Percentiles rank a stretch among this genome's conserved stretches.
phyloP scores from a whole-genome alignment of 35 echinoderm and acorn worm species.

The Strongylocentrotus purpuratus region DNA sequence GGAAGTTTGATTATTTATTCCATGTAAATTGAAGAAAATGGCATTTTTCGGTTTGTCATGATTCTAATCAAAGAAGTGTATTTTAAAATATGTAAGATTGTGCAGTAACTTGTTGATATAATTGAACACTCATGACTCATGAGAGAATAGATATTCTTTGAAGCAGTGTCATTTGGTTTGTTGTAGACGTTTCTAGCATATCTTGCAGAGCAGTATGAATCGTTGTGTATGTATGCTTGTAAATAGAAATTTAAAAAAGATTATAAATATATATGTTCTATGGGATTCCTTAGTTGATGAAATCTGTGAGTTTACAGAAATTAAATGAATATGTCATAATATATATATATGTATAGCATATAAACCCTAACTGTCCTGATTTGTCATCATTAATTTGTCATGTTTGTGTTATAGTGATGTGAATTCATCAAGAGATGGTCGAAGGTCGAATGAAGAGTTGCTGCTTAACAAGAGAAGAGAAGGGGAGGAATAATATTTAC shows the following conservation, averaged over 20 bases:
- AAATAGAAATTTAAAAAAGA: neutral
- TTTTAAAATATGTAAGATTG: neutral
- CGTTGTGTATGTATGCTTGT: slow-evolving; percentile 5
- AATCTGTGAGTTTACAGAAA: neutral
- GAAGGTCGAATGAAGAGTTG: neutral
- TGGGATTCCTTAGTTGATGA: neutral
- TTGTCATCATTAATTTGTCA: neutral
- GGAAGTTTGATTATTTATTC: neutral
- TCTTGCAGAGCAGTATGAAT: neutral
- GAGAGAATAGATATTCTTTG: neutral
- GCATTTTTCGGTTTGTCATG: neutral
- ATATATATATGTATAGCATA: slow-evolving; percentile 12
- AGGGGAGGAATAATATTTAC: neutral
- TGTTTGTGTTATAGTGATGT: neutral
- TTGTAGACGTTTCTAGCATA: neutral
- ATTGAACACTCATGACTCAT: neutral
- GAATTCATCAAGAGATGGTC: neutral
- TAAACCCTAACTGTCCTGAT: neutral
- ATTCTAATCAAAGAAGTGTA: neutral
- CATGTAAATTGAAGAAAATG: neutral
- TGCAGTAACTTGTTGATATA: neutral
- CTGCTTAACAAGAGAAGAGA: neutral
- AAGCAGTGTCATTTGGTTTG: neutral
- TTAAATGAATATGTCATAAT: slow-evolving; percentile 15
- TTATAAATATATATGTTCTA: neutral